These are phyloP conservation scores for Ameiurus melas DNA, from an alignment of 2,113 vertebrate genomes.

Conservation along the genomic window DNA sequence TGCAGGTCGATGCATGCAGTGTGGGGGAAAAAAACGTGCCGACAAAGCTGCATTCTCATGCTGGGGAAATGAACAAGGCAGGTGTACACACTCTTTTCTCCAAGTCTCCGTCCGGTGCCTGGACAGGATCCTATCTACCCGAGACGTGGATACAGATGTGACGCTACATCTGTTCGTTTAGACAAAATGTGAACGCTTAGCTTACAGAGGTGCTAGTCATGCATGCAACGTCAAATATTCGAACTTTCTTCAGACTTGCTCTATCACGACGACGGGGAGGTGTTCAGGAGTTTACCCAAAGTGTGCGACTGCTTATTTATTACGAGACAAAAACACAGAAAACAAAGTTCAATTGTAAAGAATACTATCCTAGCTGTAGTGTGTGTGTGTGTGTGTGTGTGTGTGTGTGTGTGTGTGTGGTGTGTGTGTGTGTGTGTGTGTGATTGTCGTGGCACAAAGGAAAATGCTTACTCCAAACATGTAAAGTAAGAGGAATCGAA, in stretches of 20 bases:
- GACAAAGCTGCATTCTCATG: not conserved
- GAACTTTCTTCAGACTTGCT: not conserved
- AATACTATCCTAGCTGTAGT: not conserved
- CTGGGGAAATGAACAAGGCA: not conserved
- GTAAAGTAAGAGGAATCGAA: not conserved
- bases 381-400: too few relatives aligned
- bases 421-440: too few relatives aligned
- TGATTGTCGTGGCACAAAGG: too few relatives aligned
- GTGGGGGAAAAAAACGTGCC: not conserved
- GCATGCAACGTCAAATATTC: not conserved
- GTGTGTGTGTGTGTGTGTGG: too few relatives aligned
- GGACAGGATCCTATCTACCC: not conserved
- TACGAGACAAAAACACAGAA: not conserved
- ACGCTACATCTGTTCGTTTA: conserved; percentile 1
- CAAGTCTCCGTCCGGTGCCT: not conserved
- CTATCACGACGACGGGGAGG: not conserved
- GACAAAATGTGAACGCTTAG: not conserved
- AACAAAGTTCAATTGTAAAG: not conserved
- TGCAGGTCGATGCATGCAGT: conserved; percentile 20
- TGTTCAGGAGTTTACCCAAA: not conserved
- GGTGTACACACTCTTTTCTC: not conserved
- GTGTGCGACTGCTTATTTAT: too few relatives aligned
- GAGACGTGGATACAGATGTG: not conserved
- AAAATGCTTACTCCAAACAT: too few relatives aligned
- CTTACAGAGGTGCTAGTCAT: conserved; percentile 1